phyloP scores from a whole-genome alignment of 2,113 vertebrate genomes.

The Trogon surrucura region DNA sequence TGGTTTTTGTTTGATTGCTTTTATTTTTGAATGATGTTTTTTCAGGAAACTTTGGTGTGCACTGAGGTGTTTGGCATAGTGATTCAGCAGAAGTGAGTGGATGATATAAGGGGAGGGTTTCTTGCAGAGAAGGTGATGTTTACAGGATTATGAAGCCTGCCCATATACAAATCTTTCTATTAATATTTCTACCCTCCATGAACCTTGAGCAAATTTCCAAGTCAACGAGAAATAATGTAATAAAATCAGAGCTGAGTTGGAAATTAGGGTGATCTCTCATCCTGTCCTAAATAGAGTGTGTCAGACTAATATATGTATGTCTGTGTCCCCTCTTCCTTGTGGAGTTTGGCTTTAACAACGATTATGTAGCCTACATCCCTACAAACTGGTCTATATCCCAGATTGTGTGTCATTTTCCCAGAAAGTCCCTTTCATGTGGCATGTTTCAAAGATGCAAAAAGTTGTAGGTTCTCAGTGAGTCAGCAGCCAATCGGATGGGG shows the following conservation, averaged over 20 bases:
- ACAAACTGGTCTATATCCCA: not conserved
- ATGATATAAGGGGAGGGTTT: not conserved
- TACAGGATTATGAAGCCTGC: not conserved
- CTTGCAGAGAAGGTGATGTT: not conserved
- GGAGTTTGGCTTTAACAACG: not conserved
- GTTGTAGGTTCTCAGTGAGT: not conserved
- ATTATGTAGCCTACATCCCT: not conserved
- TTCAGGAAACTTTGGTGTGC: not conserved
- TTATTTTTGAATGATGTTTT: not conserved
- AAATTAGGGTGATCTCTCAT: not conserved
- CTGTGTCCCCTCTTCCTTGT: not conserved
- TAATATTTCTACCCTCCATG: not conserved
- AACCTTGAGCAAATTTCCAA: not conserved
- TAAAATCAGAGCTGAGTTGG: not conserved
- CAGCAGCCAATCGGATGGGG: not conserved
- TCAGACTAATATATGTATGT: not conserved
- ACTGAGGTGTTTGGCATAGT: accelerated
- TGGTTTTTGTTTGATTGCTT: not conserved
- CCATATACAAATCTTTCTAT: not conserved
- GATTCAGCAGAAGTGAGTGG: not conserved
- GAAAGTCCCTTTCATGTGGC: not conserved
- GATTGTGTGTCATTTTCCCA: not conserved
- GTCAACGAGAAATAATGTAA: not conserved
- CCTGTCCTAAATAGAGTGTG: not conserved
- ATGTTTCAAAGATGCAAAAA: not conserved